These are phyloP conservation scores for Delia radicum DNA, from an alignment of 1,140 invertebrate species.

Conservation along the genomic window DNA sequence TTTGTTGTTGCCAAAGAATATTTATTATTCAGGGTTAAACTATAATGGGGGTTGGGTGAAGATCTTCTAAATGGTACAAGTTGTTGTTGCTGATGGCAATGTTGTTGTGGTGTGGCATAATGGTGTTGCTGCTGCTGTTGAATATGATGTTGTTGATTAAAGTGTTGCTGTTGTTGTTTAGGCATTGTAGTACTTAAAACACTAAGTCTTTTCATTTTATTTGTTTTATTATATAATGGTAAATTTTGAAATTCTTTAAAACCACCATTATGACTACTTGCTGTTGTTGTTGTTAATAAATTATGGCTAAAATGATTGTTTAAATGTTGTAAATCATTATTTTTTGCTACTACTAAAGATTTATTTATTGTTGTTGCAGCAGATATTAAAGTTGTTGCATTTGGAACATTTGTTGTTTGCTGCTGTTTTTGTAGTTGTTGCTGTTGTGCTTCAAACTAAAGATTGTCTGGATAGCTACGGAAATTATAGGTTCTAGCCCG, in stretches of 20 bases:
- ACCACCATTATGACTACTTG: neutral
- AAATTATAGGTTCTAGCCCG: constrained; percentile 54
- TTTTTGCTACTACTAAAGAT: neutral
- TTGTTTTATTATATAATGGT: constrained; percentile 3
- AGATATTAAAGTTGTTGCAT: too few relatives aligned
- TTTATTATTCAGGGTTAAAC: neutral
- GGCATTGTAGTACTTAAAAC: constrained; percentile 7
- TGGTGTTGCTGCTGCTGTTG: neutral
- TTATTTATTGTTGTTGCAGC: constrained; percentile 11
- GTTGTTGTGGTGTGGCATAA: neutral
- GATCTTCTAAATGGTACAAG: neutral
- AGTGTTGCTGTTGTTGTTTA: too few relatives aligned
- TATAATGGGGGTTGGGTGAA: neutral
- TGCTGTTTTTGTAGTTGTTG: constrained; percentile 34
- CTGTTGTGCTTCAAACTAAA: constrained; percentile 48
- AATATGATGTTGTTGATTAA: too few relatives aligned
- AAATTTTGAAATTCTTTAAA: neutral
- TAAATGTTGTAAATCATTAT: constrained; percentile 5
- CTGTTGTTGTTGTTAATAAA: constrained; percentile 7
- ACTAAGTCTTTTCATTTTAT: neutral
- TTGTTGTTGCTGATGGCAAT: neutral
- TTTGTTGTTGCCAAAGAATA: neutral
- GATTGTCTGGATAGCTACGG: constrained; percentile 54
- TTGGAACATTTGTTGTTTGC: constrained; percentile 12
- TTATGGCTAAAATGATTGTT: constrained; percentile 15